A percentile compares a stretch with the other conserved stretches of the same genome.
Conservation (phyloP, 2,797 vertebrate species). For the Melanotaenia trifasciata region DNA sequence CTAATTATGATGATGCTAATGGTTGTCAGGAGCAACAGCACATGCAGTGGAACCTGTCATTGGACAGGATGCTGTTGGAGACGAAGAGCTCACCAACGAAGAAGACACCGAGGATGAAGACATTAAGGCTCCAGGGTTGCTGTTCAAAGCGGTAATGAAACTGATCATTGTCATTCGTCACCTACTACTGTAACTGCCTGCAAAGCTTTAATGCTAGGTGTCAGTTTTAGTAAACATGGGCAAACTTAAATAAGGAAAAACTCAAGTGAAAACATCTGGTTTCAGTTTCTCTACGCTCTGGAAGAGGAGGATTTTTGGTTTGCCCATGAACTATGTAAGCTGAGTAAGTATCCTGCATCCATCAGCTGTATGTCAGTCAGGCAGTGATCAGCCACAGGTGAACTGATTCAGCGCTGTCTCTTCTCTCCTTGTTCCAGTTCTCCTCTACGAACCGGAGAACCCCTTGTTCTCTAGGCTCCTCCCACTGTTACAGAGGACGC, state of each 20-base stretch:
- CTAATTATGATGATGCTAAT: background rate
- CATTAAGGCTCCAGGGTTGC: conserved; percentile 62
- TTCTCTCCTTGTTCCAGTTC: conserved; percentile 78
- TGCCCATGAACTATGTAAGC: conserved; percentile 86
- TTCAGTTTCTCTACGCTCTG: conserved; percentile 88
- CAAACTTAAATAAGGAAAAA: background rate
- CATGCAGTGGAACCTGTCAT: conserved; percentile 5
- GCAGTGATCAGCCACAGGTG: conserved; percentile 2
- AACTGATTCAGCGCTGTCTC: conserved; percentile 1
- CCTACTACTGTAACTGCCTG: background rate
- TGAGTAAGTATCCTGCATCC: conserved; percentile 82
- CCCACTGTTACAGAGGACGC: conserved; percentile 84
- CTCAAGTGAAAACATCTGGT: conserved; percentile 47
- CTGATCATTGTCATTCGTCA: background rate
- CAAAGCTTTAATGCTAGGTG: background rate
- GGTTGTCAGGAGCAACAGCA: conserved; percentile 20
- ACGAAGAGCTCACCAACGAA: conserved; percentile 19
- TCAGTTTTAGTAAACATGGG: background rate
- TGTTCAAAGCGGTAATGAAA: conserved; percentile 65
- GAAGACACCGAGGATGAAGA: conserved; percentile 32
- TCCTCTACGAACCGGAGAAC: conserved; percentile 88
- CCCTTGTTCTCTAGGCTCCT: conserved; percentile 85
- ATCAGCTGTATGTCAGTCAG: conserved; percentile 11
- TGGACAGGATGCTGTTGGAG: conserved; percentile 7
- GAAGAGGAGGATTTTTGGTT: conserved; percentile 79